These are phyloP conservation scores for Oreochromis spilurus DNA, from an alignment of 2,113 vertebrate species.

Conservation along the genomic window DNA sequence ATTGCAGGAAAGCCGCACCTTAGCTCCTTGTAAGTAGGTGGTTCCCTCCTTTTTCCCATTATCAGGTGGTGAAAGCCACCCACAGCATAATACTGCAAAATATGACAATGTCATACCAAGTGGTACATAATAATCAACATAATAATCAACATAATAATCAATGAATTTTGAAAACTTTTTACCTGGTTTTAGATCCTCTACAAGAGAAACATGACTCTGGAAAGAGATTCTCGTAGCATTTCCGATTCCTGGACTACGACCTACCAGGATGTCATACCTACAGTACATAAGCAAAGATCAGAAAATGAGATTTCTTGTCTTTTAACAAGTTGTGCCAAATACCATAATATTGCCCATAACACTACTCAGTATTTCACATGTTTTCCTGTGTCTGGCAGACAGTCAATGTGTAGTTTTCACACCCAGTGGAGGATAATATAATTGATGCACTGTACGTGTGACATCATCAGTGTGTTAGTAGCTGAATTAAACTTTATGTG, in stretches of 20 bases:
- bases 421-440: not conserved
- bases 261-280: conserved; percentile 73
- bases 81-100: conserved; percentile 81
- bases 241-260: conserved; percentile 71
- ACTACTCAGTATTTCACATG: not conserved
- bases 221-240: conserved; percentile 73
- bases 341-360: not conserved
- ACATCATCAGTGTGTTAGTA: not conserved
- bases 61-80: conserved; percentile 77
- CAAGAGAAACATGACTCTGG: conserved; percentile 60
- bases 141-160: too few species aligned
- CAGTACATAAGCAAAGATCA: not conserved
- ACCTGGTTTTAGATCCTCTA: conserved; percentile 76
- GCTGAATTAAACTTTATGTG: not conserved
- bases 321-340: not conserved
- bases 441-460: not conserved
- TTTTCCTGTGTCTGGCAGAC: not conserved
- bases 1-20: conserved; percentile 73
- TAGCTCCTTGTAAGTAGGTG: conserved; percentile 76
- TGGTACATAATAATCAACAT: not conserved
- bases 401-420: not conserved
- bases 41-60: conserved; percentile 79
- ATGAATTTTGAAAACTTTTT: not conserved
- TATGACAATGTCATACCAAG: not conserved
- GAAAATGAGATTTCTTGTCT: not conserved